A percentile compares a stretch with the other conserved stretches of the same genome.
These are phyloP conservation scores for Muntiacus reevesi DNA, from an alignment of 2,113 vertebrate genomes.

Conservation along the genomic window DNA sequence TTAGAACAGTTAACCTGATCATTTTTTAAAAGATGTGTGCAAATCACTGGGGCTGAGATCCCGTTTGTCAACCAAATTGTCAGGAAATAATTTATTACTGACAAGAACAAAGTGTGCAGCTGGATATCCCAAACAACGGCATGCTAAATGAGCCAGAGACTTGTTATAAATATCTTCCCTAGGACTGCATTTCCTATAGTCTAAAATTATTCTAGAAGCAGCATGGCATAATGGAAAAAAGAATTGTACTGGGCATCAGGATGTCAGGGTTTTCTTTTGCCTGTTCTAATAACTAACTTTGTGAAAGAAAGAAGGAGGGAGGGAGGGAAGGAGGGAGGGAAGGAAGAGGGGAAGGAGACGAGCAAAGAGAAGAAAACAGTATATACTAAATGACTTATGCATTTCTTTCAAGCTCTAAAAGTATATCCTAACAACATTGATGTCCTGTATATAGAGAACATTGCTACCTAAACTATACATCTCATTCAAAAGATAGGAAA, in stretches of 20 bases:
- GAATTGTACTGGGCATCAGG: neutral
- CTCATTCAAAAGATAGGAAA: conserved; percentile 2
- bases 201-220: conserved; percentile 69
- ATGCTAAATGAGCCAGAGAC: conserved; percentile 72
- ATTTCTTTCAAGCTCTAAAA: conserved; percentile 27
- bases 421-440: neutral
- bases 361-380: neutral
- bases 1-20: conserved; percentile 72
- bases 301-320: neutral
- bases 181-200: conserved; percentile 62
- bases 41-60: conserved; percentile 65
- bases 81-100: conserved; percentile 75
- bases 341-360: neutral
- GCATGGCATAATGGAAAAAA: conserved; percentile 12
- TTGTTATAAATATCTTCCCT: conserved; percentile 70
- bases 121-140: conserved; percentile 71
- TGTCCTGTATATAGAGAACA: neutral
- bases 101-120: conserved; percentile 72
- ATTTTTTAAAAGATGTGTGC: conserved; percentile 70
- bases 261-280: neutral
- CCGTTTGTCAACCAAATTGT: conserved; percentile 74
- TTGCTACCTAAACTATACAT: neutral
- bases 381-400: neutral
- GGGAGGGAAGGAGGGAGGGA: neutral
- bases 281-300: neutral